Evolutionary conservation across 2,888 invertebrate species (phyloP), one percentile per base, ranked within the genome.

Genomic region (Odontomyia ornata): DNA sequence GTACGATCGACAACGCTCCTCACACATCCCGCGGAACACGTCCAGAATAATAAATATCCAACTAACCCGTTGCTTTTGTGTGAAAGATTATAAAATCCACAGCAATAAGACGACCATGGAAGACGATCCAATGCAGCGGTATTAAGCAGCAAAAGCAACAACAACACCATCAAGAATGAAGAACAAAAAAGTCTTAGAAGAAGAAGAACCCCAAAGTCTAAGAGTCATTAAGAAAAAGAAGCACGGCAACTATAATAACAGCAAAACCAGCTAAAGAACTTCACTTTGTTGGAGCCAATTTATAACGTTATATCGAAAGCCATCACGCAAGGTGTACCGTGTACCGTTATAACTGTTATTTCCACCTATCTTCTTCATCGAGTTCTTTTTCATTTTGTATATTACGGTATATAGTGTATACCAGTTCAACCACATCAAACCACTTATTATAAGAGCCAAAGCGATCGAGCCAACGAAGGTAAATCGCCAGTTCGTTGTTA

Each of bases 341-440:
- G 78, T 80, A 79, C 81, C 81, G 81, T 81, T 81, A 81, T 81
- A 81, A 81, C 81, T 80, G 81, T 81, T 81, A 78, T 80, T 79
- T 78, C 79, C 78, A 79, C 78, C 71, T 52, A 67, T 75, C 65
- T 75, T 75, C 65, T 75, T 75, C 47, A 52, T 52, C 25, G 64
- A 36, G 27, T 64, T 62, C 46, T 62, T 64, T 57, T 25, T 71
- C 71, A 67, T 56, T 72, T 57, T 23, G 36, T 36, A 9, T 36
- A 9, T 73, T 73, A 73, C 73, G 73, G 73, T 73, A 73, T 36
- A 57, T 57, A n/a, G 57, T 73, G 73, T 73, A 73, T 73, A 57
- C 60, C 60, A 57, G 60, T 73, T 57, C 57, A 57, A 57, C 72
- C 72, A 57, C 69, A 69, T 69, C 69, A 46, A 46, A 15, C 25